Percentiles rank a stretch among this genome's conserved stretches.
Evolutionary conservation across 2,888 invertebrate genomes (phyloP).

Genomic region (Tuta absoluta): DNA sequence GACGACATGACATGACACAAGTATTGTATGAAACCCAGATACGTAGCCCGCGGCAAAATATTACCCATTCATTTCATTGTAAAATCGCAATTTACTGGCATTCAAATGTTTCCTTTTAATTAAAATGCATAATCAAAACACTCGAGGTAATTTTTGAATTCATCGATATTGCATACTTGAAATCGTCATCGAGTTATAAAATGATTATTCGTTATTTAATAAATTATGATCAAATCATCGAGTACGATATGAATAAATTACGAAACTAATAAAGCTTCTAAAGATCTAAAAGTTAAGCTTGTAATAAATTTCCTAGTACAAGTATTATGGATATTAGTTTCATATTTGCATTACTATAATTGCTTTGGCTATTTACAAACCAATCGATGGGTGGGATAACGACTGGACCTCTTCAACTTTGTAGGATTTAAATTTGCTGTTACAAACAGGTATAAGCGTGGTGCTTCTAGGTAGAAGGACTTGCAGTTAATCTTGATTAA

Average conservation of each 20-base stretch:
- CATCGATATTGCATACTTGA: slow-evolving; percentile 14
- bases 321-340: slow-evolving; percentile 16
- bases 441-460: not conserved
- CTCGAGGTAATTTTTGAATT: not conserved
- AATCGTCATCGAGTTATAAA: not conserved
- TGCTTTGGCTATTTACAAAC: slow-evolving; percentile 7
- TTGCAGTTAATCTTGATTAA: not conserved
- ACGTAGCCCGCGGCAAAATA: slow-evolving; percentile 24
- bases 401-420: slow-evolving; percentile 1
- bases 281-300: slow-evolving; percentile 5
- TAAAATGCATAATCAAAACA: slow-evolving; percentile 19
- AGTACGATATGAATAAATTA: not conserved
- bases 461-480: not conserved
- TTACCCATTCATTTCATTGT: slow-evolving; percentile 20
- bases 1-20: slow-evolving; percentile 28
- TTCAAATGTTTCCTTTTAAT: slow-evolving; percentile 22
- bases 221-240: not conserved
- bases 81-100: slow-evolving; percentile 20
- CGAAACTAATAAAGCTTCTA: not conserved
- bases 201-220: not conserved
- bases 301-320: slow-evolving; percentile 9
- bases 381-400: not conserved
- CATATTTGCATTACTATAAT: slow-evolving; percentile 4
- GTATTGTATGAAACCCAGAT: slow-evolving; percentile 25
- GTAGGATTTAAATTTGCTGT: slow-evolving; percentile 7